Evolutionary conservation across 2,113 vertebrate genomes (phyloP).

Genomic region (Mungos mungo): DNA sequence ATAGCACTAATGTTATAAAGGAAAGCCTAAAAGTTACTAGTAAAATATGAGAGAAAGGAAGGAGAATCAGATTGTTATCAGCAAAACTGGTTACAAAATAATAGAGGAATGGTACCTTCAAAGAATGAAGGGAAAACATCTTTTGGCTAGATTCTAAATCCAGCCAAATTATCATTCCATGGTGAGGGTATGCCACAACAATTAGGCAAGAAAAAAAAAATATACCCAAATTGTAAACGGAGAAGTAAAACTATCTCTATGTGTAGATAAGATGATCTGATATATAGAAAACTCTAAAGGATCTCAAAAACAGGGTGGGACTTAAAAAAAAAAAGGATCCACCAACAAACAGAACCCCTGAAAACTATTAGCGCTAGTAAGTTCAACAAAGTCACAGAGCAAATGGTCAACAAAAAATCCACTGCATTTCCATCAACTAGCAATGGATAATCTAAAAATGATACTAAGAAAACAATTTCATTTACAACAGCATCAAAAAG

Average conservation of each 20-base stretch:
- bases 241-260: neutral
- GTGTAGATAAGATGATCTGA: neutral
- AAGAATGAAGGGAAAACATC: conserved; percentile 10
- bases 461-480: conserved; percentile 28
- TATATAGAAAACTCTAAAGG: neutral
- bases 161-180: neutral
- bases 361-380: neutral
- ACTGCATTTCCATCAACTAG: neutral
- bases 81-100: neutral
- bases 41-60: conserved; percentile 11
- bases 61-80: neutral
- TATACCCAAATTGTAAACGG: neutral
- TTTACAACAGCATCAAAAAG: neutral
- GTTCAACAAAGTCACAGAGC: neutral
- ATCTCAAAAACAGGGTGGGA: neutral
- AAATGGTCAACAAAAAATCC: neutral
- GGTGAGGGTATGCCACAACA: neutral
- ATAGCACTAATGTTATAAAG: neutral
- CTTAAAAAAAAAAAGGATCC: neutral
- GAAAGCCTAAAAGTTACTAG: neutral
- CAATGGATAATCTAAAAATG: neutral
- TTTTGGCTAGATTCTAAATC: neutral
- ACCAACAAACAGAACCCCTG: neutral
- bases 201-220: conserved; percentile 24
- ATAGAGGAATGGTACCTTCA: neutral